Evolutionary conservation across 1,140 invertebrate species (phyloP), one percentile per base, ranked within the genome.

Genomic region (Dermatophagoides farinae): DNA sequence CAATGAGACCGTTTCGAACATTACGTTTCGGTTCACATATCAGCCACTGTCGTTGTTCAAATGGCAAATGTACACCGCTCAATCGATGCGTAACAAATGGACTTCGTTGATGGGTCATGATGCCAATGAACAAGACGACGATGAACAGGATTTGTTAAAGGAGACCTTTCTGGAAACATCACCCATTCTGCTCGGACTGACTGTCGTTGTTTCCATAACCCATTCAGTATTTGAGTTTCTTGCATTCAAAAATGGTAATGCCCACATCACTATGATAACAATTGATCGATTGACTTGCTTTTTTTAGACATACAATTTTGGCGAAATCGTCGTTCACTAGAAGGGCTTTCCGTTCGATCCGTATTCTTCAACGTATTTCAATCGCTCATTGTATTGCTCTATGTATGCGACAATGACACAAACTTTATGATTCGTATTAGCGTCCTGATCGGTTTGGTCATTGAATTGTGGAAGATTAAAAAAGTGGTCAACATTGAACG

Each of bases 291-390:
- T 67, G 64, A 66, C 74, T 76, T 44, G 71, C 85, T 31, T 31
- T 8, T 31, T 31, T 31, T 31, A 31, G 85, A 99, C 74, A 98
- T 99, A 69, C 95, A 99, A 75, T 99, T 99, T 71, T 99, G 96
- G 96, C 91, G 92, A 64, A 93, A 95, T 68, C 78, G 93, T 41
- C 89, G 97, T 71, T 92, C 89, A 6, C 74, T 98, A 37, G 95
- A 98, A 77, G 95, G 95, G 47, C 75, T 99, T 9, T 97, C 92
- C 0, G 93, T 98, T 11, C 80, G 93, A 62, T 95, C 91, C 0
- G 91, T 99, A n/a, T 95, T 98, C 72, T 98, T 98, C 73, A 93
- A 92, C 68, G 91, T 98, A 0, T 95, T 98, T 71, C 93, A 97
- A 70, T 90, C 90, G 0, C 69, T 93, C 1, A 83, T 98, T 64